Conservation (phyloP, 2,113 vertebrate genomes). For the Alces alces region DNA sequence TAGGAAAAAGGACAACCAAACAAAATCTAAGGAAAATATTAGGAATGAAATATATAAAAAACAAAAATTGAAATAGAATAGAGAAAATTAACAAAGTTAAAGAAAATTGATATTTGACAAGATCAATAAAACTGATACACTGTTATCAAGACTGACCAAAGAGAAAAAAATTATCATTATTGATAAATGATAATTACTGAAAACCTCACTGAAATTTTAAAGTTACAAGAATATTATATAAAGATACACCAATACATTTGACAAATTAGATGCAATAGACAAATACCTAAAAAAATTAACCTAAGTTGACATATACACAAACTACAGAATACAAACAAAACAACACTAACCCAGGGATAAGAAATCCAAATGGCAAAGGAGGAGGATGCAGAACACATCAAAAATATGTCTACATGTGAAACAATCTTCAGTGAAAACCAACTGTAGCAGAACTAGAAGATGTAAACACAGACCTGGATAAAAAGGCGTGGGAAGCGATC, state of each 20-base stretch:
- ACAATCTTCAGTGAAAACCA: background rate
- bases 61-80: background rate
- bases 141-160: background rate
- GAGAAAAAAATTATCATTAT: background rate
- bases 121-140: background rate
- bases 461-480: background rate
- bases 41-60: background rate
- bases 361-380: background rate
- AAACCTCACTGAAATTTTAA: background rate
- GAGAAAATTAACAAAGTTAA: background rate
- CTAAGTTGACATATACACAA: background rate
- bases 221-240: background rate
- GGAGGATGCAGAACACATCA: background rate
- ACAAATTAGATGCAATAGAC: background rate
- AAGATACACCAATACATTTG: background rate
- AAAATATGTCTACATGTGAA: background rate
- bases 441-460: background rate
- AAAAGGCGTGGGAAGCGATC: background rate
- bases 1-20: background rate
- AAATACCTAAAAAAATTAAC: background rate
- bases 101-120: background rate
- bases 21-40: background rate
- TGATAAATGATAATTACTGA: background rate
- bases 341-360: background rate
- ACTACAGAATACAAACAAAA: background rate